These are phyloP conservation scores for Paracentrotus lividus DNA, from an alignment of 53 echinoderm and acorn worm species.

Conservation along the genomic window DNA sequence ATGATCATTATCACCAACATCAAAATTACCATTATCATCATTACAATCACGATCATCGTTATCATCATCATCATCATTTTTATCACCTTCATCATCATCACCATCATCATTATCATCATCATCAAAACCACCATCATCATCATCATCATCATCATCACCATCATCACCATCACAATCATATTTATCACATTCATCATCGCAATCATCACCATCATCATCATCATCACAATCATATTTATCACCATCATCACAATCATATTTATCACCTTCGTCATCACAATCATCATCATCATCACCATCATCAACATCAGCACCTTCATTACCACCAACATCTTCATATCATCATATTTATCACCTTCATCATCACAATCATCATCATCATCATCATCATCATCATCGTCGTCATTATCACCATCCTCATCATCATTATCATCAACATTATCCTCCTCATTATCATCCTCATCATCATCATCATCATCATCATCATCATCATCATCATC, in stretches of 20 bases:
- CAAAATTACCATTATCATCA: constrained; percentile 23
- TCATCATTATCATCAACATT: neutral
- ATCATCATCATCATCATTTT: constrained; percentile 29
- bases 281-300: constrained; percentile 27
- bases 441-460: constrained; percentile 8
- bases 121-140: neutral
- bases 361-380: neutral
- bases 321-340: neutral
- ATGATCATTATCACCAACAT: constrained; percentile 17
- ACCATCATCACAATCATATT: neutral
- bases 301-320: neutral
- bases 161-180: neutral
- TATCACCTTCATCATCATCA: neutral
- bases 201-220: neutral
- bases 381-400: constrained; percentile 24
- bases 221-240: neutral
- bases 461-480: constrained; percentile 23
- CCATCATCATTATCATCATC: neutral
- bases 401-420: neutral
- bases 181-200: neutral
- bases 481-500: constrained; percentile 5
- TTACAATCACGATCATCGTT: neutral
- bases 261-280: neutral
- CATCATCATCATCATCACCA: constrained; percentile 32
- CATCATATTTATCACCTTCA: neutral